Evolutionary conservation across 1,140 invertebrate species (phyloP).

Genomic region (Diprion similis): DNA sequence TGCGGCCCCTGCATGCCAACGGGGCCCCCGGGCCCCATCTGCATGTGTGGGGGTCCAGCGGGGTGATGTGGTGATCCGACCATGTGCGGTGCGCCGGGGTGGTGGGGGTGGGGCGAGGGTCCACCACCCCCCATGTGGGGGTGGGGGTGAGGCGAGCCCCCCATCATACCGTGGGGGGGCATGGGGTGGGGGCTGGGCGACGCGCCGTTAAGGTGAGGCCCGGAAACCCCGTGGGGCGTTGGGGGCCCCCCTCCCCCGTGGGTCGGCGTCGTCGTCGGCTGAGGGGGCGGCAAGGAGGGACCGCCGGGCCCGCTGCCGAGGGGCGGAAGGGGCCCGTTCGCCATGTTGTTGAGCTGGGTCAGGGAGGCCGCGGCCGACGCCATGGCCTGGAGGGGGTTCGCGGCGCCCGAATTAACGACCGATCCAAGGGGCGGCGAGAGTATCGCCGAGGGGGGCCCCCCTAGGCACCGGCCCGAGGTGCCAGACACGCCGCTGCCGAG

Average conservation of each 20-base stretch:
- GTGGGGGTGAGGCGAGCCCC: conserved; percentile 53
- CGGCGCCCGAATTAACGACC: conserved; percentile 35
- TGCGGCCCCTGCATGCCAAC: conserved; percentile 51
- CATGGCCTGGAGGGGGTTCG: conserved; percentile 57
- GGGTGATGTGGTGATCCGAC: conserved; percentile 56
- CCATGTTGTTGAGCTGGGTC: conserved; percentile 59
- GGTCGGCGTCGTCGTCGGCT: conserved; percentile 56
- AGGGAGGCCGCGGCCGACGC: conserved; percentile 56
- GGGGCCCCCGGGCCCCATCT: conserved; percentile 49
- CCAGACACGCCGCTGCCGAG: neutral
- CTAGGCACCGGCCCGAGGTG: conserved; percentile 55
- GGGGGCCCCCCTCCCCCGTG: conserved; percentile 49
- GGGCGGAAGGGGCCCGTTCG: conserved; percentile 56
- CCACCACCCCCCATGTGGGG: conserved; percentile 55
- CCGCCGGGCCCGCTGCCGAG: conserved; percentile 48
- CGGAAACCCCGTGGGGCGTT: conserved; percentile 50
- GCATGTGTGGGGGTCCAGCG: conserved; percentile 47
- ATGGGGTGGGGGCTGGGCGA: conserved; percentile 59
- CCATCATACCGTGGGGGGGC: conserved; percentile 57
- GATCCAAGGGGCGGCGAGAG: conserved; percentile 47
- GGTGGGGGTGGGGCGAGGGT: conserved; percentile 56
- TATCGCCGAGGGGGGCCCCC: conserved; percentile 46
- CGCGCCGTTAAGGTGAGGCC: conserved; percentile 58
- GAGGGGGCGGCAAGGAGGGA: conserved; percentile 48
- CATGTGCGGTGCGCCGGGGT: conserved; percentile 53